Evolutionary conservation across 2,797 vertebrate species (phyloP).

Genomic region (Onychomys arenicola): DNA sequence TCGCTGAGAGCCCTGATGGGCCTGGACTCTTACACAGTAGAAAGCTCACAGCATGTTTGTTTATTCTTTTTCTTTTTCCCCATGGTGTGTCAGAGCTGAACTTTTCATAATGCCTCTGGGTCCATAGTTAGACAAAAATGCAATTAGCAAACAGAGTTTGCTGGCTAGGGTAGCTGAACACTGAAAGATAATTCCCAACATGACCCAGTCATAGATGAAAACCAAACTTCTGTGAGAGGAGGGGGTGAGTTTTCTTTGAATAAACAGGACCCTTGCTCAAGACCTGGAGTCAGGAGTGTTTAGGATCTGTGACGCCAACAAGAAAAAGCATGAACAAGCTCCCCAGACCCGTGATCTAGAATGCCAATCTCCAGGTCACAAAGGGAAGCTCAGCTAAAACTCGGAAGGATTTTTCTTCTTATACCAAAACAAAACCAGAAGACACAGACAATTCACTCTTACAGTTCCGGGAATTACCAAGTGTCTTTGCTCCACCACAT

Average conservation of each 20-base stretch:
- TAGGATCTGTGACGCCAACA: not conserved
- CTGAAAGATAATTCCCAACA: slow-evolving; percentile 62
- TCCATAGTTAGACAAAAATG: slow-evolving; percentile 51
- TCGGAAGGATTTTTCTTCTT: not conserved
- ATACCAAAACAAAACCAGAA: slow-evolving; percentile 29
- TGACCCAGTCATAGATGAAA: slow-evolving; percentile 59
- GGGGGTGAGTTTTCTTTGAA: not conserved
- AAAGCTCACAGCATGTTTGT: not conserved
- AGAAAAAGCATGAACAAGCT: not conserved
- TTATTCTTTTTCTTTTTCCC: slow-evolving; percentile 48
- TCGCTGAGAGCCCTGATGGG: not conserved
- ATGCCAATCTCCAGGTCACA: not conserved
- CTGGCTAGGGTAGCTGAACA: slow-evolving; percentile 29
- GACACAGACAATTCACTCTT: not conserved
- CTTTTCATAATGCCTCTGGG: slow-evolving; percentile 59
- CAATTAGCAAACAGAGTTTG: slow-evolving; percentile 53
- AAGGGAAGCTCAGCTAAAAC: not conserved
- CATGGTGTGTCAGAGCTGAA: slow-evolving; percentile 50
- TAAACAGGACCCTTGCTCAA: not conserved
- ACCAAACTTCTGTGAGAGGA: slow-evolving; percentile 9
- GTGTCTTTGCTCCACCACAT: not conserved
- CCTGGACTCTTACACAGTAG: slow-evolving; percentile 2
- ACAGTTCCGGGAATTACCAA: not conserved
- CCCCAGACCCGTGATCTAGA: not conserved
- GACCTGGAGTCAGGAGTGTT: not conserved